Evolutionary conservation across 2,113 vertebrate genomes (phyloP).

Genomic region (Vimba vimba): DNA sequence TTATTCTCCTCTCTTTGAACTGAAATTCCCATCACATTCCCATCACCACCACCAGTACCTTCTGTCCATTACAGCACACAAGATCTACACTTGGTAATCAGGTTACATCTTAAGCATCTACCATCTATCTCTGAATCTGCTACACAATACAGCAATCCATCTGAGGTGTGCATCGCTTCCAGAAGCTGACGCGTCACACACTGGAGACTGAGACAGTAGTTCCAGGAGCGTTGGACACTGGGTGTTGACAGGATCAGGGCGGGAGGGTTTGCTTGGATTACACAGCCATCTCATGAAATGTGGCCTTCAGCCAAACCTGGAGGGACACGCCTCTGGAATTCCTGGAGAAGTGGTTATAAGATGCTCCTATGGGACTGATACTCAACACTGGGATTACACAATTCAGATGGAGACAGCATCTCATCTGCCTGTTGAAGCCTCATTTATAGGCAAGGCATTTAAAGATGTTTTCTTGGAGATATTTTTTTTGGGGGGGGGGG

Average conservation of each 20-base stretch:
- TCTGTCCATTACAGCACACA: neutral
- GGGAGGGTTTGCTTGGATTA: slow-evolving; percentile 17
- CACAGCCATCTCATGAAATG: slow-evolving; percentile 17
- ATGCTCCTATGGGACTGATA: slow-evolving; percentile 26
- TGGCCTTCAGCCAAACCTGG: slow-evolving; percentile 29
- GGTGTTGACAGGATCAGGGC: slow-evolving; percentile 15
- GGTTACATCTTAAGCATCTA: slow-evolving; percentile 31
- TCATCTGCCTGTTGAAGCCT: neutral
- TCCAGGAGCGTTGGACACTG: slow-evolving; percentile 18
- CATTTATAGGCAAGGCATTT: neutral
- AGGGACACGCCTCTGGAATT: slow-evolving; percentile 5
- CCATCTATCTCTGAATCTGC: slow-evolving; percentile 20
- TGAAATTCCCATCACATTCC: neutral
- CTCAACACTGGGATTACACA: neutral
- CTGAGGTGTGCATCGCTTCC: neutral
- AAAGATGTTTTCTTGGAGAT: neutral
- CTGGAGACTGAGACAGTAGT: neutral
- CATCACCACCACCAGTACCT: neutral
- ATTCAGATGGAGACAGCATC: slow-evolving; percentile 19
- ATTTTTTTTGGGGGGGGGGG: neutral
- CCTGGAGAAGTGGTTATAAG: slow-evolving; percentile 15
- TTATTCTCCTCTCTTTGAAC: neutral
- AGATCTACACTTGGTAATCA: neutral
- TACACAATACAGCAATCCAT: slow-evolving; percentile 1
- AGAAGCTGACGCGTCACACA: slow-evolving; percentile 22